These are phyloP conservation scores for Nomada fabriciana DNA, from an alignment of 2,888 invertebrate genomes.

Conservation along the genomic window DNA sequence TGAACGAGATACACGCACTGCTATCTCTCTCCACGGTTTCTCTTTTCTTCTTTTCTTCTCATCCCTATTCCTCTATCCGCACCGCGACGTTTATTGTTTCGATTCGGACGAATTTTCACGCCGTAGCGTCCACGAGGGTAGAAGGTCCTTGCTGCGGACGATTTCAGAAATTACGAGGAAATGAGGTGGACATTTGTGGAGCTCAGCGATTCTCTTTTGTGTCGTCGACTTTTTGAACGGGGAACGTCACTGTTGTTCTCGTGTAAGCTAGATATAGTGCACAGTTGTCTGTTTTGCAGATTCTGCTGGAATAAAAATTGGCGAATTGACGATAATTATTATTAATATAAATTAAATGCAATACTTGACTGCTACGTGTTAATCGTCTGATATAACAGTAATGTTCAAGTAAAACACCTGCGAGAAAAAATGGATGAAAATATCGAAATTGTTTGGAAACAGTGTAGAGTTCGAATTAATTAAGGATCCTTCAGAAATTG, in stretches of 20 bases:
- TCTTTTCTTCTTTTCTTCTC: not conserved
- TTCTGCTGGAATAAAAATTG: not conserved
- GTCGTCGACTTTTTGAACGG: too few relatives aligned
- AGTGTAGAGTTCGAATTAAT: not conserved
- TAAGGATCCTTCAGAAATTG: too few relatives aligned
- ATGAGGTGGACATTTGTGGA: not conserved
- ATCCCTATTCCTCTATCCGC: not conserved
- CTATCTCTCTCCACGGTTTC: not conserved
- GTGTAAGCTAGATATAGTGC: too few relatives aligned
- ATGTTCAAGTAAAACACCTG: too few relatives aligned
- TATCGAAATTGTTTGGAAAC: not conserved
- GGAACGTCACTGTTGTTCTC: too few relatives aligned
- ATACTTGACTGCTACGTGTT: too few relatives aligned
- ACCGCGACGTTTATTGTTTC: slow-evolving; percentile 19
- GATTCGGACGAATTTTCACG: slow-evolving; percentile 22
- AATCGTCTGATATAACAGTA: too few relatives aligned
- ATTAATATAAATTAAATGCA: too few relatives aligned
- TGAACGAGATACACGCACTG: not conserved
- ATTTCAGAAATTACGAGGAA: not conserved
- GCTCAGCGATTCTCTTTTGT: too few relatives aligned
- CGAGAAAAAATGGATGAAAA: not conserved
- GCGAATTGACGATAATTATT: too few relatives aligned
- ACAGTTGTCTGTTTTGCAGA: too few relatives aligned
- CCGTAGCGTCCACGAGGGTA: not conserved
- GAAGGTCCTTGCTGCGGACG: too few relatives aligned